Evolutionary conservation across 1,140 invertebrate species (phyloP).

Genomic region (Melipona quadrifasciata): DNA sequence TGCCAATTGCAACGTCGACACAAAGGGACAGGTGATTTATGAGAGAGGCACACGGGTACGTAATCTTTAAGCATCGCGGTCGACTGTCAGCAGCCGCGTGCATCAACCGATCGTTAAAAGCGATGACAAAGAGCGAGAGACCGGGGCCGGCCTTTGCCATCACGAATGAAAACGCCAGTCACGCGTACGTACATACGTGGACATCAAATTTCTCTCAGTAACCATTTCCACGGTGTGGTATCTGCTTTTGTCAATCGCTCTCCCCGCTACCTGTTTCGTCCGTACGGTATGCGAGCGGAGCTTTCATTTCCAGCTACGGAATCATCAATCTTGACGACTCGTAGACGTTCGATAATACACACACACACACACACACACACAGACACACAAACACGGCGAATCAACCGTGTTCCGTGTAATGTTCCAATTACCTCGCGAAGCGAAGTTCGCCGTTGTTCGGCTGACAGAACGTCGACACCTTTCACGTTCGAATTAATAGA

Average conservation of each 20-base stretch:
- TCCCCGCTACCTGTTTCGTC: neutral
- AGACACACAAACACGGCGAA: neutral
- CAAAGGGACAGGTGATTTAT: slow-evolving; percentile 34
- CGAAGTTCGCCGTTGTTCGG: neutral
- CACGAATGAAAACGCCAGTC: slow-evolving; percentile 4
- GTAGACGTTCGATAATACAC: slow-evolving; percentile 5
- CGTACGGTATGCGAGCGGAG: neutral
- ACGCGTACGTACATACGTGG: slow-evolving; percentile 6
- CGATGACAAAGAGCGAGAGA: slow-evolving; percentile 37
- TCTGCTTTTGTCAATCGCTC: slow-evolving; percentile 41
- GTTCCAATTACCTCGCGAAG: neutral
- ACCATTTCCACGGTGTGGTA: slow-evolving; percentile 21
- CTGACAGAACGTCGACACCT: neutral
- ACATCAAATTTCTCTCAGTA: slow-evolving; percentile 32
- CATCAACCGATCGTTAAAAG: slow-evolving; percentile 42
- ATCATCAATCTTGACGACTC: slow-evolving; percentile 35
- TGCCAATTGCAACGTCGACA: neutral
- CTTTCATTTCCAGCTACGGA: slow-evolving; percentile 24
- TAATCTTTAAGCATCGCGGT: slow-evolving; percentile 34
- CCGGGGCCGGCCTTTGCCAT: neutral
- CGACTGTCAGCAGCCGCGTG: slow-evolving; percentile 20
- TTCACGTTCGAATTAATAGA: neutral
- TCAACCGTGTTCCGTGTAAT: neutral
- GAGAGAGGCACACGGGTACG: neutral
- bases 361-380: too few species aligned